A percentile compares a stretch with the other conserved stretches of the same genome.
phyloP scores from a whole-genome alignment of 2,797 vertebrate genomes.

The Gephyroberyx darwinii region DNA sequence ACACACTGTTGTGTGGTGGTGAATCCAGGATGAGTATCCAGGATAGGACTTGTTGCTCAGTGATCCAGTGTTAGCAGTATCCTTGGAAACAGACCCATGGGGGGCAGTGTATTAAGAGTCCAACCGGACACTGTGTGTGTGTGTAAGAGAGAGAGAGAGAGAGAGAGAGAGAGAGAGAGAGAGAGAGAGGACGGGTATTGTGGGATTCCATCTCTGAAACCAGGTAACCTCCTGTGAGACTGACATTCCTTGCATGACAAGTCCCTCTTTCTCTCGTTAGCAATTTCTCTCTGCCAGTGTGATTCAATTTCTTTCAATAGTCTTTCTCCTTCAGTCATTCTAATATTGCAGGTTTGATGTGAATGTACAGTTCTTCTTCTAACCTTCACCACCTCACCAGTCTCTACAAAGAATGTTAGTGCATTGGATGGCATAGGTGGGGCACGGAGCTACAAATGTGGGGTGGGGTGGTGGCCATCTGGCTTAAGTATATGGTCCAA shows the following conservation, averaged over 20 bases:
- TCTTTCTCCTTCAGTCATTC: neutral
- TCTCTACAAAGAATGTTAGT: neutral
- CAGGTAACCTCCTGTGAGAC: slow-evolving; percentile 49
- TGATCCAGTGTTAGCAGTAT: slow-evolving; percentile 69
- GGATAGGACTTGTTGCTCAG: slow-evolving; percentile 46
- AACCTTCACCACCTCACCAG: neutral
- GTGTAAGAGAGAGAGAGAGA: neutral
- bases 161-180: too few species aligned
- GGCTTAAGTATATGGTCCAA: too few species aligned
- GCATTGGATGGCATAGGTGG: too few species aligned
- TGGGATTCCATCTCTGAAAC: slow-evolving; percentile 64
- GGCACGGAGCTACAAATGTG: too few species aligned
- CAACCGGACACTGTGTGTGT: slow-evolving; percentile 40
- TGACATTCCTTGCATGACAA: slow-evolving; percentile 1
- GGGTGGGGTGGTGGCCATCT: too few species aligned
- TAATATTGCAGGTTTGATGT: slow-evolving; percentile 33
- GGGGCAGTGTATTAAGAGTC: slow-evolving; percentile 61
- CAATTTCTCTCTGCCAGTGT: slow-evolving; percentile 22
- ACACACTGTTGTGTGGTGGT: slow-evolving; percentile 10
- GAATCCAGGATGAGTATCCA: slow-evolving; percentile 60
- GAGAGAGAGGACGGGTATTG: slow-evolving; percentile 25
- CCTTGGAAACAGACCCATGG: slow-evolving; percentile 64
- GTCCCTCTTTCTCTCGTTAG: neutral
- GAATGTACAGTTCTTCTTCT: neutral
- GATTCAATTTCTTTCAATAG: slow-evolving; percentile 34